phyloP scores from a whole-genome alignment of 2,797 vertebrate genomes.

The Phataginus tetradactyla region DNA sequence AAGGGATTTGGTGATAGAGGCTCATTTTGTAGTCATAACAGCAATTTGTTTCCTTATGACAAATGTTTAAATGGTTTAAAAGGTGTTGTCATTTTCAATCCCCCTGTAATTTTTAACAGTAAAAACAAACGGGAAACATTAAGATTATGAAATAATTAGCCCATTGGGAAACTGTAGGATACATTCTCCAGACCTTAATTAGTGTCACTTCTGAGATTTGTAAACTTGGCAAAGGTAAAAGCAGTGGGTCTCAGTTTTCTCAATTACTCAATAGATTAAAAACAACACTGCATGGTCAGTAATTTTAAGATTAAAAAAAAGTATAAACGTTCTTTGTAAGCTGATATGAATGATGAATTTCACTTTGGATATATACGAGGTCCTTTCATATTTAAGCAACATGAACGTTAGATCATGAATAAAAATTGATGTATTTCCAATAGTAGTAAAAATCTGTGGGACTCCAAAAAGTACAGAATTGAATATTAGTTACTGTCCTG shows the following conservation, averaged over 20 bases:
- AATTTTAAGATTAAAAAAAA: not conserved
- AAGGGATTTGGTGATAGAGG: not conserved
- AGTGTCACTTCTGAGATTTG: not conserved
- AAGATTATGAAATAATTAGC: not conserved
- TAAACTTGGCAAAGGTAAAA: not conserved
- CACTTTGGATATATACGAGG: not conserved
- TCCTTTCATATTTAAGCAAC: not conserved
- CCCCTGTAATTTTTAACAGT: not conserved
- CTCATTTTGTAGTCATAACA: not conserved
- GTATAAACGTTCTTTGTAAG: not conserved
- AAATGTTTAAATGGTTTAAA: not conserved
- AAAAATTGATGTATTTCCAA: not conserved
- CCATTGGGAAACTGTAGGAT: rapidly evolving
- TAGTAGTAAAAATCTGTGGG: too few relatives aligned
- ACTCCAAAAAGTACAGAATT: not conserved
- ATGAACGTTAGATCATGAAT: not conserved
- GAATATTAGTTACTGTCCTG: too few relatives aligned
- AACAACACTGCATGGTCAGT: too few relatives aligned
- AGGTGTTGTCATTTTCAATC: not conserved
- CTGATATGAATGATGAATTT: not conserved
- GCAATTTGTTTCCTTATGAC: not conserved
- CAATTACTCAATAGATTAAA: not conserved
- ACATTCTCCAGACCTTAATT: not conserved
- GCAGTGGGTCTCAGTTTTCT: not conserved
- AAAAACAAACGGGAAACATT: not conserved